Evolutionary conservation across 2,113 vertebrate genomes (phyloP), one percentile per base, ranked within the genome.

Genomic region (Amphiprion percula): DNA sequence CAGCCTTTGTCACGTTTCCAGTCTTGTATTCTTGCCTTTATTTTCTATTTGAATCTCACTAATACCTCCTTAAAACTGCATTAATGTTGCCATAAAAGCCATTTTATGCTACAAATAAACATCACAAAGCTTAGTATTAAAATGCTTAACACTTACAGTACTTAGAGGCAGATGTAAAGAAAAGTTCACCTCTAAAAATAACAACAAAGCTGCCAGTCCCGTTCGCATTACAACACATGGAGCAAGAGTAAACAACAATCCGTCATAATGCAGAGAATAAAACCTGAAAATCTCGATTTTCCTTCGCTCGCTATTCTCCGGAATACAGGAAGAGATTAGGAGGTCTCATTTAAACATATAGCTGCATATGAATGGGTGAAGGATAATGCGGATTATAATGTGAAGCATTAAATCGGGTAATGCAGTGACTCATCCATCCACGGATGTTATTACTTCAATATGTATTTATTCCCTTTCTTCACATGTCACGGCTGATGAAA

Each of bases 381-480:
- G 60, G 63, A 74, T 89, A 87, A 92, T 87, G 64, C 12, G 62
- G 90, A 93, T 94, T 89, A 92, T 82, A 81, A 79, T 79, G 65
- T 59, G 61, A 79, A 62, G 90, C 88, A 86, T 91, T 90, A 91
- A 87, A 85, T 84, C 79, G 23, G 77, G 60, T 59, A 64, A 85
- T 47, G 66, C 85, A 77, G 49, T 82, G 77, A 86, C 81, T 88
- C 50, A 74, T 78, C 80, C 69, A 50, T 33, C 54, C 58, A 9
- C 33, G 33, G 33, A 37, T 88, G 69, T 89, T 88, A 87, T 90
- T 82, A 82, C 84, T 89, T 90, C 82, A 78, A 68, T 85, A 81
- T 87, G 74, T 77, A 90, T 90, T 87, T 88, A 89, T 86, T 87
- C 55, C 80, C 50, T 85, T 91, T 88, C 76, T 90, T 90, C 74